Conservation (phyloP, 2,113 vertebrate species). For the Stigmatopora argus region DNA sequence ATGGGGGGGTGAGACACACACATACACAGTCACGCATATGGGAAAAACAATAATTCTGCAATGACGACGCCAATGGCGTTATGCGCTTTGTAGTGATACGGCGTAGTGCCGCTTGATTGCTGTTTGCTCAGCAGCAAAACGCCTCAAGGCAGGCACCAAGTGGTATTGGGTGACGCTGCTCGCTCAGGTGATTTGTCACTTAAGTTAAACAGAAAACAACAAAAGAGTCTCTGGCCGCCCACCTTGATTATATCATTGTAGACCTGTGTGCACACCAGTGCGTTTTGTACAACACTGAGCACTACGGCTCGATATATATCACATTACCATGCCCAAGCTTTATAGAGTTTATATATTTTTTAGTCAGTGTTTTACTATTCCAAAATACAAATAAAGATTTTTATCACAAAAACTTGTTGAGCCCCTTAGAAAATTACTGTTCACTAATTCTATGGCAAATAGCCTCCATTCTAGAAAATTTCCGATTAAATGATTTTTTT, state of each 20-base stretch:
- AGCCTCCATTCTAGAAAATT: no score
- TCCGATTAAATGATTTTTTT: no score
- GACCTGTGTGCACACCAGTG: constrained; percentile 14
- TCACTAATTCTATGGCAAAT: no score
- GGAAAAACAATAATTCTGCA: constrained; percentile 49
- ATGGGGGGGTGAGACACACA: constrained; percentile 27
- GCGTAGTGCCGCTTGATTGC: constrained; percentile 52
- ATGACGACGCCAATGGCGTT: constrained; percentile 42
- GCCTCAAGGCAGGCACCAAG: constrained; percentile 31
- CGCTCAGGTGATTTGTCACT: constrained; percentile 69
- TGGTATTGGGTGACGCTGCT: constrained; percentile 63
- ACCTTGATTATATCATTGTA: constrained; percentile 65
- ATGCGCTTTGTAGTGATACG: constrained; percentile 50
- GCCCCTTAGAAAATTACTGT: no score
- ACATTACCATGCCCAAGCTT: constrained; percentile 19
- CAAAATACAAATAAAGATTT: neutral
- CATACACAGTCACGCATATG: constrained; percentile 49
- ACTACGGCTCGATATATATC: constrained; percentile 14
- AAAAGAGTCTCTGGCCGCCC: constrained; percentile 43
- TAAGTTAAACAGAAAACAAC: constrained; percentile 64
- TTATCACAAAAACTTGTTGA: neutral
- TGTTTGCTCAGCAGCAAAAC: constrained; percentile 62
- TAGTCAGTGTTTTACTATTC: neutral
- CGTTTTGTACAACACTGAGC: constrained; percentile 34
- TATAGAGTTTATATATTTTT: constrained; percentile 13